Percentiles rank a stretch among this genome's conserved stretches.
Evolutionary conservation across 2,888 invertebrate species (phyloP).

Genomic region (Oeneis ivallda): DNA sequence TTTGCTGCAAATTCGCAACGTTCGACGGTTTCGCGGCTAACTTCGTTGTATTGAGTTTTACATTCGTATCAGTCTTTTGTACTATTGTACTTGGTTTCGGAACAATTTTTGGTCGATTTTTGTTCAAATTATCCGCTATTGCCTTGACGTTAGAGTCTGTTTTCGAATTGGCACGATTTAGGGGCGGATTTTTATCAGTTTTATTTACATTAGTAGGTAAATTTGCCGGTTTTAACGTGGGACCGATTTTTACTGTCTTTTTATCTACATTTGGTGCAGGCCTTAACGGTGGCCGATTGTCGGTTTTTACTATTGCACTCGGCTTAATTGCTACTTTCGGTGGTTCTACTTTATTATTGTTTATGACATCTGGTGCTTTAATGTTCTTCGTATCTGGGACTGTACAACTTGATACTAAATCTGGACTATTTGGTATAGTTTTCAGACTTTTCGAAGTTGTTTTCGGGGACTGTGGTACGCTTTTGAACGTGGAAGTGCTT

Average conservation of each 20-base stretch:
- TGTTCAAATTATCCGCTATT: conserved; percentile 74
- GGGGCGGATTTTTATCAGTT: conserved; percentile 58
- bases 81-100: conserved; percentile 65
- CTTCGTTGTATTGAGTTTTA: conserved; percentile 70
- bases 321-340: conserved; percentile 75
- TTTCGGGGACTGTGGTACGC: conserved; percentile 69
- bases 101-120: conserved; percentile 74
- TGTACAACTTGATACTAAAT: conserved; percentile 87
- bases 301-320: conserved; percentile 65
- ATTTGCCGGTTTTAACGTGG: conserved; percentile 59
- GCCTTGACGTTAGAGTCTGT: conserved; percentile 69
- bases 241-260: conserved; percentile 61
- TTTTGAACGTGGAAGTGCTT: conserved; percentile 67
- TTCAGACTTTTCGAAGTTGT: conserved; percentile 60
- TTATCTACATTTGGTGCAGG: conserved; percentile 67
- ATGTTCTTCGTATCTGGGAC: conserved; percentile 71
- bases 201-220: conserved; percentile 53
- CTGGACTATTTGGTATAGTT: conserved; percentile 83
- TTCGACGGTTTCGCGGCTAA: conserved; percentile 83
- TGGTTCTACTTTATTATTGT: conserved; percentile 68
- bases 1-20: conserved; percentile 89
- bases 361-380: conserved; percentile 84
- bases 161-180: conserved; percentile 65
- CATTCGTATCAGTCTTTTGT: conserved; percentile 60
- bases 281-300: conserved; percentile 67